Conservation (phyloP, 2,797 vertebrate species). For the Pelodytes ibericus region DNA sequence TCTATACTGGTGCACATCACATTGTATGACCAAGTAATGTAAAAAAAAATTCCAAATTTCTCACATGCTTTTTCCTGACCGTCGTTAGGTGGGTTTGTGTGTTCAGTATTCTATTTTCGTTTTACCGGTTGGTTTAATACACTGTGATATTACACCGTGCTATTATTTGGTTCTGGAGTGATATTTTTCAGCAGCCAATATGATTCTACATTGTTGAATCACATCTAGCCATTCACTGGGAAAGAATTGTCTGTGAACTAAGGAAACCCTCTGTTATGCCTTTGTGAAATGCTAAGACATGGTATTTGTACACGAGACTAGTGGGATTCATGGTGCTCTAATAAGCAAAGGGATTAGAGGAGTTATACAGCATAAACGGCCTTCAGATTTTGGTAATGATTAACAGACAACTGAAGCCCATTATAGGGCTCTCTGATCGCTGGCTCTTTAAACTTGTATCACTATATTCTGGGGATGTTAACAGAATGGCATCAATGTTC, state of each 20-base stretch:
- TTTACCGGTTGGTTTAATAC: not conserved
- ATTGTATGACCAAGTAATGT: too few relatives aligned
- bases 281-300: constrained; percentile 6
- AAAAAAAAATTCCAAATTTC: too few relatives aligned
- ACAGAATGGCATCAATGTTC: not conserved
- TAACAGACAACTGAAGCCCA: not conserved
- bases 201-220: not conserved
- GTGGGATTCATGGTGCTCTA: constrained; percentile 4
- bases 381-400: constrained; percentile 30
- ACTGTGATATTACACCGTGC: not conserved
- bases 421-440: not conserved
- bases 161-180: not conserved
- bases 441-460: not conserved
- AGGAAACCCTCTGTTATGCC: constrained; percentile 30
- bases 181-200: not conserved
- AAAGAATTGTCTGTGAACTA: constrained; percentile 22
- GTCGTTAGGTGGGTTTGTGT: too few relatives aligned
- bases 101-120: too few relatives aligned
- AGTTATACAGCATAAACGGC: constrained; percentile 30
- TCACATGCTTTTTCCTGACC: too few relatives aligned
- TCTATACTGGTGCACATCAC: too few relatives aligned
- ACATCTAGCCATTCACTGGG: constrained; percentile 13
- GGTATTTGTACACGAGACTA: constrained; percentile 26
- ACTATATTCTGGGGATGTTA: not conserved
- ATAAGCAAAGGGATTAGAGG: constrained; percentile 43